These are phyloP conservation scores for Blastomussa wellsi DNA, from an alignment of 92 coral and sea anemone genomes.

Conservation along the genomic window DNA sequence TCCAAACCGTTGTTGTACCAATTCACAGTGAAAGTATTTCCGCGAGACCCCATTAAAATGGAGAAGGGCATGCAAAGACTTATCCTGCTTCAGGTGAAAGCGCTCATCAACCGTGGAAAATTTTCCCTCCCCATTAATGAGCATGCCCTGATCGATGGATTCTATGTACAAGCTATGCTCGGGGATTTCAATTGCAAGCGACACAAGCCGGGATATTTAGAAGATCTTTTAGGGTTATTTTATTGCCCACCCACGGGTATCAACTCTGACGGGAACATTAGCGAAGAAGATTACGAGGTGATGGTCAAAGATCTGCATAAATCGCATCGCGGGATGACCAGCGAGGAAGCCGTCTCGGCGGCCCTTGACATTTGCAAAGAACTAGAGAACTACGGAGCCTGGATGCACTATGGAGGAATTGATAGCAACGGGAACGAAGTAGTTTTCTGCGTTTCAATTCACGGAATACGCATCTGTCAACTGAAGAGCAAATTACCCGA, in stretches of 20 bases:
- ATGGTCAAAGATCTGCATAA: slow-evolving; percentile 79
- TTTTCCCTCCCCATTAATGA: slow-evolving; percentile 59
- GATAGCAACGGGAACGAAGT: slow-evolving; percentile 66
- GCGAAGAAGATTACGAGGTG: slow-evolving; percentile 69
- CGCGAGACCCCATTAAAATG: slow-evolving; percentile 65
- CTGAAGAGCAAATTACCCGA: slow-evolving; percentile 61
- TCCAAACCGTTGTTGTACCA: slow-evolving; percentile 65
- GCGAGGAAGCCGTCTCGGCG: slow-evolving; percentile 74
- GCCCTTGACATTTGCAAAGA: slow-evolving; percentile 70
- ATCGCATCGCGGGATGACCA: slow-evolving; percentile 81
- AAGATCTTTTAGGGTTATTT: slow-evolving; percentile 78
- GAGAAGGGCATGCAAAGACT: slow-evolving; percentile 49
- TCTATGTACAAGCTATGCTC: slow-evolving; percentile 86
- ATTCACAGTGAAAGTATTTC: slow-evolving; percentile 84
- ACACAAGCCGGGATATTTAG: slow-evolving; percentile 86
- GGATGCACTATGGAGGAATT: slow-evolving; percentile 72
- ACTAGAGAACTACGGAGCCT: slow-evolving; percentile 62
- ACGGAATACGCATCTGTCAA: slow-evolving; percentile 70
- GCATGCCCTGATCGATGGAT: slow-evolving; percentile 87
- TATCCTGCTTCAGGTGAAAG: slow-evolving; percentile 71
- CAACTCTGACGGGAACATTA: slow-evolving; percentile 76
- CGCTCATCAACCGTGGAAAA: slow-evolving; percentile 78
- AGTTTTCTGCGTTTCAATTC: slow-evolving; percentile 57
- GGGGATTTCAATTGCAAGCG: slow-evolving; percentile 70
- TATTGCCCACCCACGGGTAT: slow-evolving; percentile 85